phyloP scores from a whole-genome alignment of 2,113 vertebrate species.

The Myotis davidii region DNA sequence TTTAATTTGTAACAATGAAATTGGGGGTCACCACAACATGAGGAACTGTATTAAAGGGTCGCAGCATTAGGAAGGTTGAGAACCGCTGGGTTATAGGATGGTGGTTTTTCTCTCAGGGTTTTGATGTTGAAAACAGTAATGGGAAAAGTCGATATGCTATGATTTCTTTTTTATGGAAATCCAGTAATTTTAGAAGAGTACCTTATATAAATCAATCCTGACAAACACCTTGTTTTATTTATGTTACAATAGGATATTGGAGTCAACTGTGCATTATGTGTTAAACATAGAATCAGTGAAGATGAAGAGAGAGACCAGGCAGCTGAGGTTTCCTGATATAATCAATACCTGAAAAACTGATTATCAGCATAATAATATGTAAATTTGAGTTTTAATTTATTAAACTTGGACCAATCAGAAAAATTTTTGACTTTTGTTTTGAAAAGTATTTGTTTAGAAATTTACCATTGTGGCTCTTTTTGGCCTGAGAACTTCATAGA shows the following conservation, averaged over 20 bases:
- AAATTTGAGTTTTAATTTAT: background rate
- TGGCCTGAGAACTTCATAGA: background rate
- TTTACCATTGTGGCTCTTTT: background rate
- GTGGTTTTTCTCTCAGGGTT: background rate
- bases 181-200: constrained; percentile 80
- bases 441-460: constrained; percentile 21
- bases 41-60: too few species aligned
- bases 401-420: constrained; percentile 48
- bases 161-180: constrained; percentile 83
- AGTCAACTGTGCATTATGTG: constrained; percentile 73
- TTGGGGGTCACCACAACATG: too few species aligned
- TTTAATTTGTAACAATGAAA: too few species aligned
- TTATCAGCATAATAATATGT: constrained; percentile 1
- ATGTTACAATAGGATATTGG: constrained; percentile 76
- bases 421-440: constrained; percentile 13
- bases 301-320: constrained; percentile 2
- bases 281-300: constrained; percentile 80
- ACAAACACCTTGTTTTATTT: constrained; percentile 83
- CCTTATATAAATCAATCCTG: constrained; percentile 82
- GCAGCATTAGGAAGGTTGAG: too few species aligned
- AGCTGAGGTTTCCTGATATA: background rate
- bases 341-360: background rate
- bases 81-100: too few species aligned
- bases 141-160: constrained; percentile 65
- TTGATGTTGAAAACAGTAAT: constrained; percentile 68